These are phyloP conservation scores for Heteromyza rotundicornis DNA, from an alignment of 2,888 invertebrate species.

Conservation along the genomic window DNA sequence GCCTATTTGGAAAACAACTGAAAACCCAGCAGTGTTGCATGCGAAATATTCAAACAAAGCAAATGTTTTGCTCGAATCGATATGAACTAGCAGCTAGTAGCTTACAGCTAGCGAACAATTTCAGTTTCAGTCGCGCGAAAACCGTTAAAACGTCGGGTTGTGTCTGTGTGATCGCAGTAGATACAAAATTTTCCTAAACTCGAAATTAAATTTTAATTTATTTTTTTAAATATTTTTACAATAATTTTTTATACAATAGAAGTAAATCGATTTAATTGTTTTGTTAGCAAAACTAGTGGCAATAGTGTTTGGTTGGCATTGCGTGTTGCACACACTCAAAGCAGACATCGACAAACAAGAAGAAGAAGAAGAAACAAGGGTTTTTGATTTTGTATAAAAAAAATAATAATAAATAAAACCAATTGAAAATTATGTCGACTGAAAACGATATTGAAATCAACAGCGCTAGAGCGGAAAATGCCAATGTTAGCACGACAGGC, in stretches of 20 bases:
- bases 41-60: too few species aligned
- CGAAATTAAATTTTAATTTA: background rate
- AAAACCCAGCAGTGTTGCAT: too few species aligned
- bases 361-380: too few species aligned
- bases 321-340: too few species aligned
- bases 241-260: background rate
- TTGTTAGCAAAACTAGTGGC: too few species aligned
- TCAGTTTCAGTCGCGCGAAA: background rate
- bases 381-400: background rate
- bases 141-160: background rate
- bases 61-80: too few species aligned
- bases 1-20: too few species aligned
- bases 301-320: too few species aligned
- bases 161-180: background rate
- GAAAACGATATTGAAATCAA: slow-evolving; percentile 42
- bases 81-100: too few species aligned
- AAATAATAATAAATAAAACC: slow-evolving; percentile 1
- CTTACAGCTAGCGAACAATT: background rate
- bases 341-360: too few species aligned
- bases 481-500: slow-evolving; percentile 29
- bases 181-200: background rate
- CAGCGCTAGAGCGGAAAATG: background rate
- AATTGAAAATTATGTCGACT: slow-evolving; percentile 35
- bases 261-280: too few species aligned
- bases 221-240: background rate